Conservation (phyloP, 2,113 vertebrate genomes). For the Melanerpes formicivorus region DNA sequence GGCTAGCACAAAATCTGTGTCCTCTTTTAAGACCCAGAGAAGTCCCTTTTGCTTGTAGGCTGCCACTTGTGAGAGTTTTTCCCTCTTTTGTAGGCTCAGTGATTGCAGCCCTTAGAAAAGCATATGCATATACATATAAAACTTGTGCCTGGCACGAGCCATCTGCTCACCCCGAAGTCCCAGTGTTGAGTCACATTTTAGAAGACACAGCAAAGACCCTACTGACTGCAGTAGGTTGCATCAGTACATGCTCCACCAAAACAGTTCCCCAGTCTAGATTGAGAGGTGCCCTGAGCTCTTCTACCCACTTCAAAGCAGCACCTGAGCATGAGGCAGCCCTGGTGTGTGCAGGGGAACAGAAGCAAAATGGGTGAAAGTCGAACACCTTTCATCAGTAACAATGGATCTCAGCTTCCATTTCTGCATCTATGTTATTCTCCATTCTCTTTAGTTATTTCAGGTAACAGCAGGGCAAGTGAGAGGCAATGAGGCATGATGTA, state of each 20-base stretch:
- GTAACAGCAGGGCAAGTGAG: neutral
- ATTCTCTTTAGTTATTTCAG: neutral
- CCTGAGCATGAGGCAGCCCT: neutral
- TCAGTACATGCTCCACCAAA: neutral
- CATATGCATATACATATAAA: neutral
- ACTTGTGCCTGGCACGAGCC: neutral
- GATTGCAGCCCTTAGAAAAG: neutral
- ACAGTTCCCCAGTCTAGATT: neutral
- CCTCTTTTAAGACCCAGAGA: neutral
- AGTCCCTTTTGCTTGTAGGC: neutral
- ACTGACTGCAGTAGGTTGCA: neutral
- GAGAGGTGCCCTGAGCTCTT: neutral
- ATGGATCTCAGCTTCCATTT: neutral
- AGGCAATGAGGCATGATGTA: neutral
- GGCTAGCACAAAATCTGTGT: neutral
- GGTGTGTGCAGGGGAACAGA: neutral
- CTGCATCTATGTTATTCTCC: neutral
- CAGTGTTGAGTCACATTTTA: rapidly evolving
- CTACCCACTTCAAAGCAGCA: neutral
- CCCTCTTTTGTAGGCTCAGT: neutral
- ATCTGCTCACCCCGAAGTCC: neutral
- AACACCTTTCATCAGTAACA: neutral
- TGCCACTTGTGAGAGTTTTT: neutral
- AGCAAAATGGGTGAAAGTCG: neutral
- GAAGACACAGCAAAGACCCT: neutral